phyloP scores from a whole-genome alignment of 2,888 invertebrate genomes.

The Drosophila setosimentum region DNA sequence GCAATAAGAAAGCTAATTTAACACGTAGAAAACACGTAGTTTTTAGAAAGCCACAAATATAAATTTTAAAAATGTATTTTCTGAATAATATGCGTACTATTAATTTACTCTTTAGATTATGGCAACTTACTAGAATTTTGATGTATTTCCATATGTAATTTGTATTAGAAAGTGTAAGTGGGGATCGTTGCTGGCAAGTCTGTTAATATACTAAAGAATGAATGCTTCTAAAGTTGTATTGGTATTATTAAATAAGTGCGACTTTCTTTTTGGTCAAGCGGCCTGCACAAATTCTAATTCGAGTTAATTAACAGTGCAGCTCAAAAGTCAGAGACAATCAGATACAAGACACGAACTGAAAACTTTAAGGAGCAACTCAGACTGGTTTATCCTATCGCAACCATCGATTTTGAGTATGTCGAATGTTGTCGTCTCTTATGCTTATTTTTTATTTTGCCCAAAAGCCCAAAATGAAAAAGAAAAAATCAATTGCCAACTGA shows the following conservation, averaged over 20 bases:
- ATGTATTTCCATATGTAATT: too few relatives aligned
- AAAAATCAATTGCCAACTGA: neutral
- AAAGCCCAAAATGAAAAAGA: slow-evolving; percentile 18
- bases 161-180: too few relatives aligned
- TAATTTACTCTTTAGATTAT: too few relatives aligned
- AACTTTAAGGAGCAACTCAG: slow-evolving; percentile 50
- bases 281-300: slow-evolving; percentile 70
- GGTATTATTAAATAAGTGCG: neutral
- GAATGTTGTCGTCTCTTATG: slow-evolving; percentile 45
- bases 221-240: neutral
- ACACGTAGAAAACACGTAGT: neutral
- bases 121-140: too few relatives aligned
- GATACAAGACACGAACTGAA: slow-evolving; percentile 72
- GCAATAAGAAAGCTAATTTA: neutral
- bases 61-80: too few relatives aligned
- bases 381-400: slow-evolving; percentile 69
- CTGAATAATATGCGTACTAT: too few relatives aligned
- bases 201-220: neutral
- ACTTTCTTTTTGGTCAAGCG: slow-evolving; percentile 7
- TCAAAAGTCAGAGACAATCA: slow-evolving; percentile 59
- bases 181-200: neutral
- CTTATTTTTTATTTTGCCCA: slow-evolving; percentile 26
- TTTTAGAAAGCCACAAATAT: too few relatives aligned
- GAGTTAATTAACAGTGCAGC: slow-evolving; percentile 67
- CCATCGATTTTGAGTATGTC: slow-evolving; percentile 78